These are phyloP conservation scores for Incurvaria masculella DNA, from an alignment of 2,888 invertebrate species.

Conservation along the genomic window DNA sequence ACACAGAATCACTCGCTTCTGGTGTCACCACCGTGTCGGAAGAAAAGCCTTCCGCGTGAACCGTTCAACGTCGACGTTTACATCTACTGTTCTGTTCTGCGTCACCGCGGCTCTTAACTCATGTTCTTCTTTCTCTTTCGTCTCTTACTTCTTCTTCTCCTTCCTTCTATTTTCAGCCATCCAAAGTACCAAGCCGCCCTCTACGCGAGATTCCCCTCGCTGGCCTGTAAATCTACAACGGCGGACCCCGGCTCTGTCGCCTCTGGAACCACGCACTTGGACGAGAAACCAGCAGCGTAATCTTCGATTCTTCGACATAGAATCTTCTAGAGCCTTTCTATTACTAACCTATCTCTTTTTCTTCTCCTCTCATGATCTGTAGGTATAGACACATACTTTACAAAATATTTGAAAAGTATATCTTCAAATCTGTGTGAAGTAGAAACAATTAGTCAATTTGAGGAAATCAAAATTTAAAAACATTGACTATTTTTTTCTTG, in stretches of 20 bases:
- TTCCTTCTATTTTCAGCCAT: conserved; percentile 54
- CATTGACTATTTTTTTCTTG: too few relatives aligned
- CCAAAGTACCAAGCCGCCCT: conserved; percentile 77
- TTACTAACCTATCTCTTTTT: too few relatives aligned
- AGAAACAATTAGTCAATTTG: too few relatives aligned
- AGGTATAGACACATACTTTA: too few relatives aligned
- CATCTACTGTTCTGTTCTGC: not conserved
- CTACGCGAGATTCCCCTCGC: conserved; percentile 72
- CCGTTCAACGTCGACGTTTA: conserved; percentile 1
- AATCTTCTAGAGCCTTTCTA: too few relatives aligned
- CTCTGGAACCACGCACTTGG: conserved; percentile 66
- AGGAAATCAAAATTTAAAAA: too few relatives aligned
- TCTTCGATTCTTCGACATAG: not conserved
- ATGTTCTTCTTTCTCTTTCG: not conserved
- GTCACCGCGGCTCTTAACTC: too few relatives aligned
- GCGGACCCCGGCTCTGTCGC: conserved; percentile 62
- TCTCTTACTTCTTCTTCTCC: not conserved
- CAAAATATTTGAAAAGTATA: too few relatives aligned
- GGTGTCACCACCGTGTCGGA: conserved; percentile 65
- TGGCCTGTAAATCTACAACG: conserved; percentile 61
- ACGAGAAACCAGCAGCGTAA: conserved; percentile 64
- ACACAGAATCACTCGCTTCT: conserved; percentile 63
- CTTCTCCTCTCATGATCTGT: too few relatives aligned
- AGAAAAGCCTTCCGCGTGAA: conserved; percentile 63
- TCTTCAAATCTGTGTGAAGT: too few relatives aligned